Evolutionary conservation across 1,140 invertebrate genomes (phyloP), one percentile per base, ranked within the genome.

Genomic region (Spodoptera litura): DNA sequence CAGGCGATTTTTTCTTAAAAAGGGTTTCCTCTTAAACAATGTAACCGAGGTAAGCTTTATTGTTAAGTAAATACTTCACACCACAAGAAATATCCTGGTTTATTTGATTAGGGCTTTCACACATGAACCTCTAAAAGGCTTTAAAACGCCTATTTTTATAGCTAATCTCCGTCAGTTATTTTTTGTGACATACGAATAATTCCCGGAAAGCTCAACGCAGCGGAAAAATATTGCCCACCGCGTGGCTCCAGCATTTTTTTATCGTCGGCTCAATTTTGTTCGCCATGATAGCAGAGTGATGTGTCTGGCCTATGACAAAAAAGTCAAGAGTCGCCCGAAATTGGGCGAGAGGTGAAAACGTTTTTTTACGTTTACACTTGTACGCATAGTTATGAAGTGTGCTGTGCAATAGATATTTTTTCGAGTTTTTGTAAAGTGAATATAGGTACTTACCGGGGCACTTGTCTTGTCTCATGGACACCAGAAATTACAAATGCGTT

Each of bases 271-370:
- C 68, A 59, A 78, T 78, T 78, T 78, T 71, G 56, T 49, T 11
- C 49, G 53, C 20, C 27, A 71, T 55, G 77, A 78, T 78, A 72
- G 68, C 62, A 64, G 66, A 62, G 25, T 55, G 59, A 71, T 72
- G 68, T 53, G 58, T 78, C 58, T 78, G 58, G 77, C 53, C 53
- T 59, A 51, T 44, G 66, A 52, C 58, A 78, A 78, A 78, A 78
- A 62, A 49, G 44, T 78, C 56, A 74, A 74, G 68, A 53, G 51
- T 78, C 13, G 77, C 25, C 53, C 49, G 56, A 77, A 66, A 77
- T 74, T 68, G 74, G 61, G 27, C 35, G 61, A 27, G 61, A 56
- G 62, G 74, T 55, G 59, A 35, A 6, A 5, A 13, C 13, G 6
- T 25, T 68, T 68, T 77, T 76, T 77, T 61, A 15, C 35, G 20